Conservation (phyloP, 2,888 invertebrate genomes). For the Machimus rusticus region DNA sequence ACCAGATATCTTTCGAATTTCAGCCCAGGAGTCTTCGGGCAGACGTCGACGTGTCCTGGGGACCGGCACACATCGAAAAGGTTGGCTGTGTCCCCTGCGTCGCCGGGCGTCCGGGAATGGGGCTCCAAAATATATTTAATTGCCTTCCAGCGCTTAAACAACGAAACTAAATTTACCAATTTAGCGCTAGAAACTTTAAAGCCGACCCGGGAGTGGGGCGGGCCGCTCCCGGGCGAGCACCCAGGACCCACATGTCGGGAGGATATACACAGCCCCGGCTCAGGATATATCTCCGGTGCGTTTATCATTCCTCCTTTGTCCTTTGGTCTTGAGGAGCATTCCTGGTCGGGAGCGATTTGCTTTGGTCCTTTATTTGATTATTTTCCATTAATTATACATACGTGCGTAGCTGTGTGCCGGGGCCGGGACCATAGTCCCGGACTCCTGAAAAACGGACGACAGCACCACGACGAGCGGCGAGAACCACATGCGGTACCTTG, state of each 20-base stretch:
- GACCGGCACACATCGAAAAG: neutral
- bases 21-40: neutral
- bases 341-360: slow-evolving; percentile 46
- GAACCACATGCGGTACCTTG: slow-evolving; percentile 34
- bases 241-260: neutral
- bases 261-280: slow-evolving; percentile 10
- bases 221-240: neutral
- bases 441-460: slow-evolving; percentile 32
- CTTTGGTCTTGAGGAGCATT: slow-evolving; percentile 44
- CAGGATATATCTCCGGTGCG: slow-evolving; percentile 24
- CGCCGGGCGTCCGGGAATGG: neutral
- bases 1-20: slow-evolving; percentile 24
- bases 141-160: slow-evolving; percentile 45
- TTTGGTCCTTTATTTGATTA: slow-evolving; percentile 49
- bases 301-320: slow-evolving; percentile 42
- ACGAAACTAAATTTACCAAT: slow-evolving; percentile 45
- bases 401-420: slow-evolving; percentile 18
- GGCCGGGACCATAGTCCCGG: neutral
- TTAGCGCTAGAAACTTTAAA: slow-evolving; percentile 41
- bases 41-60: slow-evolving; percentile 10
- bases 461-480: slow-evolving; percentile 17
- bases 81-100: neutral
- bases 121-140: slow-evolving; percentile 43
- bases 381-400: slow-evolving; percentile 49
- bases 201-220: neutral